Base-by-base conservation (phyloP, 2,888 invertebrate genomes). In the Dryobotodes eremita region DNA sequence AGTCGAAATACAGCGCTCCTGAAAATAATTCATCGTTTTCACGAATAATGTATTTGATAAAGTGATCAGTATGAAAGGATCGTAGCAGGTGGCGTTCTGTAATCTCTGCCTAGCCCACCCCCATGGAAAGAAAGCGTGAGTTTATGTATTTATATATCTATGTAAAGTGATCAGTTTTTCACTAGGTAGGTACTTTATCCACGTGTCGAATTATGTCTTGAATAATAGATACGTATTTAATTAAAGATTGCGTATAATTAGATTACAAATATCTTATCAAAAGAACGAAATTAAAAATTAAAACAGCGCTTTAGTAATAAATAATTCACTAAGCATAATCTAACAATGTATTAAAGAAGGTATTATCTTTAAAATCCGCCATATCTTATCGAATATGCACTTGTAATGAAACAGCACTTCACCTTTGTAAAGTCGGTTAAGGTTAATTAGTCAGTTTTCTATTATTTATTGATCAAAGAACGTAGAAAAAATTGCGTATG, bases 341-440 rank as follows among this genome's bases (percentile, higher is more conserved):
- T 73, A 79, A 36, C 5, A 50, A 57, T 26, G 31, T 81, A 46
- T 71, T 73, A 71, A 71, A 75, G 66, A 74, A 62, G 20, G 42
- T 36, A 50, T 78, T 77, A 82, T 87, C 70, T 70, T 68, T 50
- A 71, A 42, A 79, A 80, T 65, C 64, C 65, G 0, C 5, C 0
- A 11, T 75, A 86, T 81, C 86, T 88, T 77, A 89, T 84, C 79
- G 11, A 36, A 36, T 69, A 72, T 85, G 79, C 83, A 85, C 79
- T 85, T 85, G 80, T 70, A 78, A 69, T 77, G 50, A 75, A 77
- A 76, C 73, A 89, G 65, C 73, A 84, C 83, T 81, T 77, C 66
- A 80, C 78, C 79, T 84, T 77, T 79, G 68, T 59, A 78, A 89
- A 87, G 76, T 83, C 87, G 84, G 87, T 84, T 87, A 86, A 90